Evolutionary conservation across 2,888 invertebrate species (phyloP).

Genomic region (Hyppa rectilinea): DNA sequence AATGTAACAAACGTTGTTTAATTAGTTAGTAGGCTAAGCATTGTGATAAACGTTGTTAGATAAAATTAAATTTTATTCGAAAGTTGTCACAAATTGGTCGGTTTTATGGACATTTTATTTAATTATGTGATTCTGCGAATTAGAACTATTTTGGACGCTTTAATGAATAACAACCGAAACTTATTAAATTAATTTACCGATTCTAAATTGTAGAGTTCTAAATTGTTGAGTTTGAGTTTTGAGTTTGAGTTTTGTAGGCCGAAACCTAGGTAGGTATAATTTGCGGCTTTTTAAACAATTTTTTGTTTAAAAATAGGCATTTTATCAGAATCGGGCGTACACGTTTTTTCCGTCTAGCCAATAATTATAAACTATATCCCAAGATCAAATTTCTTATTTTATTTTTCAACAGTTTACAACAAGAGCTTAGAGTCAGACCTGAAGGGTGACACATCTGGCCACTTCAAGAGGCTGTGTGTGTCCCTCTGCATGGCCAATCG

Average conservation of each 20-base stretch:
- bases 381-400: constrained; percentile 42
- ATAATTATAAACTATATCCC: neutral
- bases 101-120: too few relatives aligned
- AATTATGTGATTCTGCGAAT: neutral
- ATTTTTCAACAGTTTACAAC: constrained; percentile 96
- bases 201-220: too few relatives aligned
- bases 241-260: too few relatives aligned
- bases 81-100: too few relatives aligned
- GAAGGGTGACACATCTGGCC: constrained; percentile 98
- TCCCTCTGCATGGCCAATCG: constrained; percentile 97
- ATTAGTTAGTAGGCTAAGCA: constrained; percentile 27
- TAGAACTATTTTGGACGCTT: constrained; percentile 1
- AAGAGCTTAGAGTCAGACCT: constrained; percentile 96
- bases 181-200: neutral
- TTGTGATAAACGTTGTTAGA: constrained; percentile 28
- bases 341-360: neutral
- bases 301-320: neutral
- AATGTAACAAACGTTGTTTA: constrained; percentile 25
- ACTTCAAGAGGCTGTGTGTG: constrained; percentile 97
- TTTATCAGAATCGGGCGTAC: neutral
- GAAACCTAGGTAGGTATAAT: neutral
- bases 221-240: too few relatives aligned
- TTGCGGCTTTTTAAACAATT: neutral
- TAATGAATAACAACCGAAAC: neutral
- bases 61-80: constrained; percentile 22